Base-by-base conservation (phyloP, 2,888 invertebrate species). In the Lymantria dispar region DNA sequence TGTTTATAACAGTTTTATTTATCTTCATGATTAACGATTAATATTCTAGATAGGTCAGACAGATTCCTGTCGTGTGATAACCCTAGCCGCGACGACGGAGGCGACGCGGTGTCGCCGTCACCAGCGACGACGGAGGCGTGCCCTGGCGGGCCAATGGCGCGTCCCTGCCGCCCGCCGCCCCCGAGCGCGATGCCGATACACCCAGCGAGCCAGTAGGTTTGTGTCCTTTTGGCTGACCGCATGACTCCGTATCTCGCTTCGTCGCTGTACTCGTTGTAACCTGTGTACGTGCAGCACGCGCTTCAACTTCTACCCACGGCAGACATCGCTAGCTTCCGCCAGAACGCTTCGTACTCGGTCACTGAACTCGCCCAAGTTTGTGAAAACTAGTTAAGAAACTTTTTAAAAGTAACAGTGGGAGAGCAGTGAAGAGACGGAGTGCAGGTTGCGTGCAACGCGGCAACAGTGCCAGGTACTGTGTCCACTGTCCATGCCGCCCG, bases 221-320 rank as follows among this genome's bases (percentile, higher is more conserved):
- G 91, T 87, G 91, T 91, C 91, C 90, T 89, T 89, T 91, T 89
- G 91, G 91, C 91, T 91, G 91, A 91, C 91, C 91, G 92, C 91
- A 91, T 91, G 91, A 91, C 91, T 92, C 90, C 90, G 90, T 86
- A 91, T 89, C 77, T 87, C 81, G 92, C 91, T 92, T 91, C 88
- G 89, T 85, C 83, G 91, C 90, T 87, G 85, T 82, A 83, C 85
- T 87, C 80, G 85, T 85, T 85, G 85, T 88, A 85, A 85, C 74
- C 84, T 78, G 80, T 85, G 81, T 84, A 81, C 83, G 85, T 83
- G 80, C 82, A 83, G 71, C 87, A 84, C 88, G 87, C 88, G 88
- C 89, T 87, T 87, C 80, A 74, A 68, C 73, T 72, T 67, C 74
- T 74, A 74, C 78, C 76, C 76, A 70, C 68, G 70, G 70, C 74